Conservation (phyloP, 2,888 invertebrate genomes). For the Cyclophora punctaria region DNA sequence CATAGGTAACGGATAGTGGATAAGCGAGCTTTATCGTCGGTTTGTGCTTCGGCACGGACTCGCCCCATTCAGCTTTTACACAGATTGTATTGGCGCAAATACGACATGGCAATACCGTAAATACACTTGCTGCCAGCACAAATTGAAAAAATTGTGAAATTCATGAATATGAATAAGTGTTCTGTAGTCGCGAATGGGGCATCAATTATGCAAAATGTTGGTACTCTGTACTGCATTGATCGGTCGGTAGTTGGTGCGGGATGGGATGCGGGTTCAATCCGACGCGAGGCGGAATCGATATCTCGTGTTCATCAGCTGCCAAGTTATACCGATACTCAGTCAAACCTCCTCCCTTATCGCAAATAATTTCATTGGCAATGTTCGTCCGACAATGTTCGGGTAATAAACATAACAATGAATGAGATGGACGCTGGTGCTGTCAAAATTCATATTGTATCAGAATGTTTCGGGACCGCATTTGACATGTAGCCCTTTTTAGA, state of each 20-base stretch:
- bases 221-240: slow-evolving; percentile 57
- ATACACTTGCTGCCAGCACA: slow-evolving; percentile 58
- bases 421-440: slow-evolving; percentile 19
- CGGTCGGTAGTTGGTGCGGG: slow-evolving; percentile 29
- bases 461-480: slow-evolving; percentile 1
- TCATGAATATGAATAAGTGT: slow-evolving; percentile 73
- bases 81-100: slow-evolving; percentile 64
- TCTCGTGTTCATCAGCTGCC: slow-evolving; percentile 28
- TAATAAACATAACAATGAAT: slow-evolving; percentile 41
- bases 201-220: slow-evolving; percentile 70
- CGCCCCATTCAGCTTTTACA: slow-evolving; percentile 51
- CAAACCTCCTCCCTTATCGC: slow-evolving; percentile 34
- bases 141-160: slow-evolving; percentile 70
- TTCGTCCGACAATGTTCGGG: slow-evolving; percentile 32
- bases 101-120: slow-evolving; percentile 55
- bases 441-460: slow-evolving; percentile 7
- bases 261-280: slow-evolving; percentile 36
- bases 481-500: too few species aligned
- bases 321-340: slow-evolving; percentile 33
- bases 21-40: slow-evolving; percentile 42
- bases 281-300: slow-evolving; percentile 30
- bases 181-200: slow-evolving; percentile 61
- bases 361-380: slow-evolving; percentile 30
- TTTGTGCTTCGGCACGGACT: slow-evolving; percentile 31
- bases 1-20: slow-evolving; percentile 31